Percentiles rank a stretch among this genome's conserved stretches.
phyloP scores from a whole-genome alignment of 2,113 vertebrate genomes.

The Burhinus bistriatus region DNA sequence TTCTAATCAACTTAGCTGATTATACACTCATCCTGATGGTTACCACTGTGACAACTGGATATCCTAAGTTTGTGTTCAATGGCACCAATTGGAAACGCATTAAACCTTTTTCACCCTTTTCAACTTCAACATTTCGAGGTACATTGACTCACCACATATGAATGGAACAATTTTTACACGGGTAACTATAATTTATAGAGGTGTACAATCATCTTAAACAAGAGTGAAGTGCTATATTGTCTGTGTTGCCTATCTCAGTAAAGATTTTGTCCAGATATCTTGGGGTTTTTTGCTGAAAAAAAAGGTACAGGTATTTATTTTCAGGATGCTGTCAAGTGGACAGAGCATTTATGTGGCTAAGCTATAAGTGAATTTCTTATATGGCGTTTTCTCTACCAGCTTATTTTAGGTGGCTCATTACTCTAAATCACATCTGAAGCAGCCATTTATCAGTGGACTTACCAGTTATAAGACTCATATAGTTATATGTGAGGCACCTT shows the following conservation, averaged over 20 bases:
- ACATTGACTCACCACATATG: background rate
- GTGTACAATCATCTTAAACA: background rate
- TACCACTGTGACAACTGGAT: background rate
- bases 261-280: background rate
- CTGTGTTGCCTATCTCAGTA: background rate
- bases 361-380: background rate
- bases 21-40: background rate
- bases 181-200: background rate
- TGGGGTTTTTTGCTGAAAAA: fast-evolving
- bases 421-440: background rate
- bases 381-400: background rate
- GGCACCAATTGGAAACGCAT: background rate
- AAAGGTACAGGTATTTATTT: background rate
- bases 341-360: background rate
- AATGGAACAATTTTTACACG: background rate
- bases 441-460: background rate
- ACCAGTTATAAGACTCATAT: background rate
- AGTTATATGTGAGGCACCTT: fast-evolving
- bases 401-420: background rate
- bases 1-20: background rate
- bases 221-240: background rate
- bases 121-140: background rate
- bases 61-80: background rate
- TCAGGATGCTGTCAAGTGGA: background rate
- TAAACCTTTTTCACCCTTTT: background rate